Percentiles rank a stretch among this genome's conserved stretches.
phyloP scores from a whole-genome alignment of 2,113 vertebrate genomes.

The Conger conger region DNA sequence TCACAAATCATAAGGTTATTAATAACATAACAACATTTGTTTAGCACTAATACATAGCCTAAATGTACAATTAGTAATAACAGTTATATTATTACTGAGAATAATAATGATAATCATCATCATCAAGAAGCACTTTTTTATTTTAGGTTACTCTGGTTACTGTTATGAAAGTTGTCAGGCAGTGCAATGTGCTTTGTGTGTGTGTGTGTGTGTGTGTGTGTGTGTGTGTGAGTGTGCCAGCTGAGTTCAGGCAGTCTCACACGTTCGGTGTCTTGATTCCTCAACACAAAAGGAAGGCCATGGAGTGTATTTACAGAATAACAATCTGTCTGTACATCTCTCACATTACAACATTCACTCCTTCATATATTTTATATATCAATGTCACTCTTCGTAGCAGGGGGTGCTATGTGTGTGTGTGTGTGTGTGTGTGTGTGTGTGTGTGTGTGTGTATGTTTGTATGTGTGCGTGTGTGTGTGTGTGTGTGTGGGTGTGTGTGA shows the following conservation, averaged over 20 bases:
- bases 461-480: conserved; percentile 43
- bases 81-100: conserved; percentile 3
- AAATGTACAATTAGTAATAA: conserved; percentile 10
- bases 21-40: background rate
- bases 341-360: conserved; percentile 10
- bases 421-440: background rate
- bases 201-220: background rate
- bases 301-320: conserved; percentile 44
- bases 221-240: background rate
- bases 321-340: conserved; percentile 31
- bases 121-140: conserved; percentile 42
- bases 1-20: background rate
- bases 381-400: conserved; percentile 1
- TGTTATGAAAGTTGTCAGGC: conserved; percentile 39
- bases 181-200: conserved; percentile 39
- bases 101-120: conserved; percentile 29
- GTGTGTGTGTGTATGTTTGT: conserved; percentile 28
- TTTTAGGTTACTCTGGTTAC: conserved; percentile 22
- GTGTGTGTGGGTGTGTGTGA: background rate
- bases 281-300: conserved; percentile 47
- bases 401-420: conserved; percentile 44
- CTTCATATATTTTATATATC: background rate
- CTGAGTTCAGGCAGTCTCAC: background rate
- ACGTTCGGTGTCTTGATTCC: background rate
- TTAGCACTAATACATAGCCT: conserved; percentile 11